Percentiles rank a stretch among this genome's conserved stretches.
Conservation (phyloP, 2,888 invertebrate genomes). For the Metalampra italica region DNA sequence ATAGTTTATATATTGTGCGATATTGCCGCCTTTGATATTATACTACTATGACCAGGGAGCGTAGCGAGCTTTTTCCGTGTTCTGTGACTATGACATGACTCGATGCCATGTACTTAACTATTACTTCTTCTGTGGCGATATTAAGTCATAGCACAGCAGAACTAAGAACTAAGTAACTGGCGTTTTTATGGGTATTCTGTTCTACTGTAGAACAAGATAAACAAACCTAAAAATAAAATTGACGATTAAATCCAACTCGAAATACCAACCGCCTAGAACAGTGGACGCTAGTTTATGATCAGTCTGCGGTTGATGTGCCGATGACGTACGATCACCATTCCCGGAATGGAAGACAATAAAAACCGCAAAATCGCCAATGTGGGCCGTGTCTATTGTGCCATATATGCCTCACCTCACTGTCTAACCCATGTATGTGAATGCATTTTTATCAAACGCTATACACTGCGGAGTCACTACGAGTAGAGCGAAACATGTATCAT, state of each 20-base stretch:
- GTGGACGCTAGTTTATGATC: constrained; percentile 5
- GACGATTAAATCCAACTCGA: neutral
- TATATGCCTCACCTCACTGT: constrained; percentile 14
- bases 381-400: constrained; percentile 25
- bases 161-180: no score
- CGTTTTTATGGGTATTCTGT: no score
- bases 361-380: constrained; percentile 27
- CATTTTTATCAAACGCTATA: constrained; percentile 22
- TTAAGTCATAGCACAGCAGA: no score
- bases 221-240: no score
- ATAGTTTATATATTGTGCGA: no score
- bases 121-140: no score
- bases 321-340: constrained; percentile 26
- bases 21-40: no score
- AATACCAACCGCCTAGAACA: neutral
- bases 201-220: no score
- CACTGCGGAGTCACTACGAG: constrained; percentile 27
- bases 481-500: constrained; percentile 23
- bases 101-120: no score
- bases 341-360: constrained; percentile 34
- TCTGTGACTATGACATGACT: no score
- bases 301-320: constrained; percentile 17
- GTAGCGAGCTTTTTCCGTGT: no score
- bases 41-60: no score
- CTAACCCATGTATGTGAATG: constrained; percentile 30